phyloP scores from a whole-genome alignment of 2,797 vertebrate genomes.

The Acanthopagrus latus region DNA sequence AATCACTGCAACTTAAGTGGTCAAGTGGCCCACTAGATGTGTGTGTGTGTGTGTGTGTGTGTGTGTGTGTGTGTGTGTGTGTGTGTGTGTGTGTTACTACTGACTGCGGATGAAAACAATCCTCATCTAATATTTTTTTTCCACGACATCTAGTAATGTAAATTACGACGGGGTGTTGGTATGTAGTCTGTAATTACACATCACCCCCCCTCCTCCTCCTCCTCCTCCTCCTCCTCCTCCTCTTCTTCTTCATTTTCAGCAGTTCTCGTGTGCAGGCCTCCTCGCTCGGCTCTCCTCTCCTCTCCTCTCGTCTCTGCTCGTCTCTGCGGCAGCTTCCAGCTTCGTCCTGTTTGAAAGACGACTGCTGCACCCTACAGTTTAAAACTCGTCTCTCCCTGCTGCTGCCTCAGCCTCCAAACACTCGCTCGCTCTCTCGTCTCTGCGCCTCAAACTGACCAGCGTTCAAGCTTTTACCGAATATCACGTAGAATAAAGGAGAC shows the following conservation, averaged over 20 bases:
- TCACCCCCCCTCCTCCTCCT: slow-evolving; percentile 4
- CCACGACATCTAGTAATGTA: slow-evolving; percentile 72
- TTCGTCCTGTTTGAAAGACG: slow-evolving; percentile 90
- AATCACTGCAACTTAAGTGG: slow-evolving; percentile 67
- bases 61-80: slow-evolving; percentile 26
- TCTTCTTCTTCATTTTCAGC: slow-evolving; percentile 39
- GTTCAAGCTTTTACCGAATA: not conserved
- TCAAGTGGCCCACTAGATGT: slow-evolving; percentile 62
- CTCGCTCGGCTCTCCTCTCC: slow-evolving; percentile 14
- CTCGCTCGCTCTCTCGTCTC: slow-evolving; percentile 27
- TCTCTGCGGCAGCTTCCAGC: slow-evolving; percentile 49
- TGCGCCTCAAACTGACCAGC: not conserved
- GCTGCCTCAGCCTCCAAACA: slow-evolving; percentile 33
- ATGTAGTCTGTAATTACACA: slow-evolving; percentile 82
- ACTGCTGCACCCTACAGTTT: slow-evolving; percentile 99
- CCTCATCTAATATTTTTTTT: slow-evolving; percentile 71
- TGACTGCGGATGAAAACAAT: slow-evolving; percentile 69
- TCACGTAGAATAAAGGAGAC: not conserved
- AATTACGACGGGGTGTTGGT: slow-evolving; percentile 74
- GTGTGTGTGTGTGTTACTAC: slow-evolving; percentile 33
- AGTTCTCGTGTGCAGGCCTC: slow-evolving; percentile 46
- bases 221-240: not conserved
- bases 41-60: slow-evolving; percentile 27
- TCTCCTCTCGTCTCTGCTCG: slow-evolving; percentile 27
- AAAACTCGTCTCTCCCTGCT: slow-evolving; percentile 79